Percentiles rank a stretch among this genome's conserved stretches.
These are phyloP conservation scores for Crypturellus tataupa DNA, from an alignment of 2,797 vertebrate species.

Conservation along the genomic window DNA sequence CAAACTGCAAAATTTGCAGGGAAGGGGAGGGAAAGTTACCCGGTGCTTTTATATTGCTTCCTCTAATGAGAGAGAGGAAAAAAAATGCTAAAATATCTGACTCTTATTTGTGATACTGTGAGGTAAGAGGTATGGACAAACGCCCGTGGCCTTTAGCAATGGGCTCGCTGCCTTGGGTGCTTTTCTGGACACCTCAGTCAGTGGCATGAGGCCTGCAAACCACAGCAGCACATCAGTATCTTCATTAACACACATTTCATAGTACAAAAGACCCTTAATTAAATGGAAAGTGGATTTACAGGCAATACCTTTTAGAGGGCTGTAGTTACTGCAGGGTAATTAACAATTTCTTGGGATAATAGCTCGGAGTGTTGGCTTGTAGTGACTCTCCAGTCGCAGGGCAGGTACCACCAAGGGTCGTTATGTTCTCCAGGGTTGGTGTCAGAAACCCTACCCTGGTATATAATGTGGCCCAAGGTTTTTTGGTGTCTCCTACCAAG, in stretches of 20 bases:
- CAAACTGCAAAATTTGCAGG: slow-evolving; percentile 6
- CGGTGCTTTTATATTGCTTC: not conserved
- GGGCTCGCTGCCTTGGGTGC: rapidly evolving
- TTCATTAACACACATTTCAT: not conserved
- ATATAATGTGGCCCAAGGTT: not conserved
- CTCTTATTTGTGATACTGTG: not conserved
- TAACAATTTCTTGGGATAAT: slow-evolving; percentile 30
- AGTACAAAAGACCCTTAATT: not conserved
- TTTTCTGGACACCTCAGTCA: not conserved
- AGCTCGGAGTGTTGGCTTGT: slow-evolving; percentile 4
- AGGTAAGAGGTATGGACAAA: not conserved
- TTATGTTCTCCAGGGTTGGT: not conserved
- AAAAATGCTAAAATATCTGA: not conserved
- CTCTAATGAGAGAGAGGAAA: not conserved
- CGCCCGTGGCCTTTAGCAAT: not conserved
- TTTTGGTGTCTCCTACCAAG: rapidly evolving
- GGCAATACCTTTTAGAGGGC: not conserved
- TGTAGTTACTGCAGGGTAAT: not conserved
- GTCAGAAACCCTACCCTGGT: not conserved
- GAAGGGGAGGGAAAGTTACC: not conserved
- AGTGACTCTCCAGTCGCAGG: not conserved
- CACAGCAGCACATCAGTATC: not conserved
- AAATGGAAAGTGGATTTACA: not conserved
- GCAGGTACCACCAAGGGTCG: not conserved
- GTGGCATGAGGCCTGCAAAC: not conserved